A percentile compares a stretch with the other conserved stretches of the same genome.
phyloP scores from a whole-genome alignment of 2,113 vertebrate genomes.

The Misgurnus mizolepis region DNA sequence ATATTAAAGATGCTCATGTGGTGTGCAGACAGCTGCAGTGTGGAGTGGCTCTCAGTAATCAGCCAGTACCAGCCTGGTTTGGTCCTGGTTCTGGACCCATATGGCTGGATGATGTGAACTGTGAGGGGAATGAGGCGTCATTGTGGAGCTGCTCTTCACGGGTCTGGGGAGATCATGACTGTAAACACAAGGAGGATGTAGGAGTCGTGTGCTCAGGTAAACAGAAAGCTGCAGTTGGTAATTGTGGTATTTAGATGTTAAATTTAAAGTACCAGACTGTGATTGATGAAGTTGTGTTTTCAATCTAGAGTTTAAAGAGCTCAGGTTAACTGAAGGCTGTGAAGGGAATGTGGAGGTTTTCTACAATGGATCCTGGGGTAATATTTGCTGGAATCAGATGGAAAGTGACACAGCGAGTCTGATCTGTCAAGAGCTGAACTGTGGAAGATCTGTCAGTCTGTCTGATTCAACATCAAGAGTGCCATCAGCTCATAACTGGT shows the following conservation, averaged over 20 bases:
- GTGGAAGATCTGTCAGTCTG: slow-evolving; percentile 20
- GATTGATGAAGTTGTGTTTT: too few relatives aligned
- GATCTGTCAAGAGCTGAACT: slow-evolving; percentile 51
- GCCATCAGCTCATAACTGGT: slow-evolving; percentile 8
- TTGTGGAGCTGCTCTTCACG: slow-evolving; percentile 48
- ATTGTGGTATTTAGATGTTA: background rate
- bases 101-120: slow-evolving; percentile 53
- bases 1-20: slow-evolving; percentile 49
- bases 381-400: slow-evolving; percentile 35
- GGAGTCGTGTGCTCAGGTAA: slow-evolving; percentile 54
- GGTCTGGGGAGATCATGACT: slow-evolving; percentile 47
- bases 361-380: slow-evolving; percentile 56
- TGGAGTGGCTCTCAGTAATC: slow-evolving; percentile 36
- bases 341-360: slow-evolving; percentile 48
- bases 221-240: background rate
- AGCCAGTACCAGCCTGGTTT: slow-evolving; percentile 38
- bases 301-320: slow-evolving; percentile 45
- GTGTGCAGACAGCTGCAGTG: slow-evolving; percentile 54
- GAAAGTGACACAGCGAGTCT: slow-evolving; percentile 37
- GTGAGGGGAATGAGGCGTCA: slow-evolving; percentile 40
- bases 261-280: background rate
- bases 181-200: slow-evolving; percentile 48
- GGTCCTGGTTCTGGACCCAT: slow-evolving; percentile 46
- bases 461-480: background rate
- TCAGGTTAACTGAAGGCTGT: slow-evolving; percentile 45